Conservation (phyloP, 1,140 invertebrate genomes). For the Meloidogyne chitwoodi region DNA sequence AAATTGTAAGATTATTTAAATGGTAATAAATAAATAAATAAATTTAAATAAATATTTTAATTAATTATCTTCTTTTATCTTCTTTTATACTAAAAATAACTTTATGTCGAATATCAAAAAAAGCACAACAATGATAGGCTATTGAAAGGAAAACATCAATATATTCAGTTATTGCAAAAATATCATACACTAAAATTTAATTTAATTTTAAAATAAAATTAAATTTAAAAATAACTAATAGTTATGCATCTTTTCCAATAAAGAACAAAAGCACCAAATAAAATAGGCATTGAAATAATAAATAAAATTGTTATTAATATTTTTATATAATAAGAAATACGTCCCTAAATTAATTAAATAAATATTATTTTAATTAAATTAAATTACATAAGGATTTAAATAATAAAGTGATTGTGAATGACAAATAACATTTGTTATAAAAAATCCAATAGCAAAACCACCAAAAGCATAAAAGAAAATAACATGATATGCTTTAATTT, state of each 20-base stretch:
- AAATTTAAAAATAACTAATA: slow-evolving; percentile 28
- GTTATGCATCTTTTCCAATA: slow-evolving; percentile 55
- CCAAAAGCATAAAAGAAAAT: slow-evolving; percentile 57
- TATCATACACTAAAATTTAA: slow-evolving; percentile 48
- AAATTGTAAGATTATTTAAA: slow-evolving; percentile 22
- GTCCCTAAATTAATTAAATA: slow-evolving; percentile 38
- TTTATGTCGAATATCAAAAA: slow-evolving; percentile 52
- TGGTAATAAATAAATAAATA: not conserved
- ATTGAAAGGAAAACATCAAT: slow-evolving; percentile 49
- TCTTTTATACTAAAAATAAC: slow-evolving; percentile 42
- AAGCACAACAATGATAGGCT: slow-evolving; percentile 50
- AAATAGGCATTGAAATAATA: slow-evolving; percentile 47
- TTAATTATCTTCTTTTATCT: slow-evolving; percentile 3
- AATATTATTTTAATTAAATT: not conserved
- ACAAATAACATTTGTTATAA: slow-evolving; percentile 45
- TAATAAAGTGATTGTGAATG: slow-evolving; percentile 50
- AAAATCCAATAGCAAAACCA: slow-evolving; percentile 47
- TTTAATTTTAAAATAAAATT: not conserved
- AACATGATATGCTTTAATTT: slow-evolving; percentile 49
- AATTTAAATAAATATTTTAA: not conserved
- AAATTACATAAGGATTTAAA: slow-evolving; percentile 46
- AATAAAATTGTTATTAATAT: slow-evolving; percentile 42
- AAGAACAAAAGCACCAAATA: slow-evolving; percentile 46
- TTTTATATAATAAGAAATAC: slow-evolving; percentile 46
- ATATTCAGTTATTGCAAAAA: slow-evolving; percentile 46